A percentile compares a stretch with the other conserved stretches of the same genome.
phyloP scores from a whole-genome alignment of 1,140 invertebrate genomes.

The Leptinotarsa lineolata region DNA sequence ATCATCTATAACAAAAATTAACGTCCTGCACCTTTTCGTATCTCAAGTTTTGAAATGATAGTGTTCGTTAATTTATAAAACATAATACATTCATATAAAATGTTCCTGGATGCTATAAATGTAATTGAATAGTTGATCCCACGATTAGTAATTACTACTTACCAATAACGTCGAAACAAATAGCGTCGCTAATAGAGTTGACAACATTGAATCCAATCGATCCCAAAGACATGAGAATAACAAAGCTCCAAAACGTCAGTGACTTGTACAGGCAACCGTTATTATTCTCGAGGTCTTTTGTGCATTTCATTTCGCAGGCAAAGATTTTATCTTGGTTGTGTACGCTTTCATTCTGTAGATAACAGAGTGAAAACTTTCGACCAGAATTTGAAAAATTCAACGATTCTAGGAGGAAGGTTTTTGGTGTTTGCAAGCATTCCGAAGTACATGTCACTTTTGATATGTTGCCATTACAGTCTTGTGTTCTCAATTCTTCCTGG shows the following conservation, averaged over 20 bases:
- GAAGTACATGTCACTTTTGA: constrained; percentile 35
- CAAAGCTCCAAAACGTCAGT: constrained; percentile 71
- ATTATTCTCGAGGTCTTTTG: constrained; percentile 30
- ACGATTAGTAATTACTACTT: constrained; percentile 44
- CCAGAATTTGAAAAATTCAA: neutral
- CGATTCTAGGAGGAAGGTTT: constrained; percentile 27
- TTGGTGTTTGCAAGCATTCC: constrained; percentile 36
- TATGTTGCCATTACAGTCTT: constrained; percentile 32
- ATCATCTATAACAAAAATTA: too few species aligned
- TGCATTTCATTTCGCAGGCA: constrained; percentile 30
- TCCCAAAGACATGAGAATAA: constrained; percentile 70
- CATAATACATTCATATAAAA: too few species aligned
- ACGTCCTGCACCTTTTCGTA: too few species aligned
- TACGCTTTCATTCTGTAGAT: constrained; percentile 15
- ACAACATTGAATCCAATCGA: constrained; percentile 76
- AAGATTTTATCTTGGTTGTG: neutral
- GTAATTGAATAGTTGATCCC: too few species aligned
- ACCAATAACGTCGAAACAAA: constrained; percentile 81
- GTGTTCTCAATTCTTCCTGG: constrained; percentile 11
- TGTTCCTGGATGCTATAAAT: too few species aligned
- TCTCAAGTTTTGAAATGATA: too few species aligned
- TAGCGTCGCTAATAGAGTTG: constrained; percentile 77
- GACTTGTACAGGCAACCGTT: constrained; percentile 37
- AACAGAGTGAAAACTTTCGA: constrained; percentile 24
- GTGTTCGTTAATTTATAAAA: too few species aligned